These are phyloP conservation scores for Pomacea canaliculata DNA, from an alignment of 2,888 invertebrate species.

Conservation along the genomic window DNA sequence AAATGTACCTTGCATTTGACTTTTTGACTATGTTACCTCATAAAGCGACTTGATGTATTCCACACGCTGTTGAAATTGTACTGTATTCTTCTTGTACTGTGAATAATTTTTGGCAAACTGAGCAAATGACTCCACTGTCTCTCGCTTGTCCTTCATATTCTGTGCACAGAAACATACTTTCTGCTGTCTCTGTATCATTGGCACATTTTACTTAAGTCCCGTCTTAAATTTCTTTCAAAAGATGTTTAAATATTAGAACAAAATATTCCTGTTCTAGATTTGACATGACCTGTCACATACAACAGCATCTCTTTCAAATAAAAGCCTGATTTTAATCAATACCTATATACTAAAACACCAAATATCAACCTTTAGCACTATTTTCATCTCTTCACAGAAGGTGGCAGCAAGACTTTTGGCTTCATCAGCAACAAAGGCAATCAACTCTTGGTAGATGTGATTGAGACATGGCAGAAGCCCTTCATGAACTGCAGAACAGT, in stretches of 20 bases:
- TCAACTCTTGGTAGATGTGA: slow-evolving; percentile 61
- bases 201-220: too few species aligned
- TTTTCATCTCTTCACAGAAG: slow-evolving; percentile 62
- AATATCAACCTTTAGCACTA: slow-evolving; percentile 50
- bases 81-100: slow-evolving; percentile 62
- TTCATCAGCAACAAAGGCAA: slow-evolving; percentile 64
- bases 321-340: too few species aligned
- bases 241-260: not conserved
- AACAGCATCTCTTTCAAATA: too few species aligned
- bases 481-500: slow-evolving; percentile 63
- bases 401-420: slow-evolving; percentile 52
- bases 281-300: too few species aligned
- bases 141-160: slow-evolving; percentile 63
- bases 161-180: slow-evolving; percentile 33
- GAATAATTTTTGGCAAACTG: slow-evolving; percentile 63
- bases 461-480: slow-evolving; percentile 61
- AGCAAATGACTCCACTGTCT: slow-evolving; percentile 63
- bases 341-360: too few species aligned
- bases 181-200: not conserved
- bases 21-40: slow-evolving; percentile 54
- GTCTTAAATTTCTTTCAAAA: not conserved
- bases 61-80: slow-evolving; percentile 60
- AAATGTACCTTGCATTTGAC: too few species aligned
- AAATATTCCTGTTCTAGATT: not conserved
- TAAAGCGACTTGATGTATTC: slow-evolving; percentile 68